These are phyloP conservation scores for Gallinago stenura DNA, from an alignment of 2,797 vertebrate species.

Conservation along the genomic window DNA sequence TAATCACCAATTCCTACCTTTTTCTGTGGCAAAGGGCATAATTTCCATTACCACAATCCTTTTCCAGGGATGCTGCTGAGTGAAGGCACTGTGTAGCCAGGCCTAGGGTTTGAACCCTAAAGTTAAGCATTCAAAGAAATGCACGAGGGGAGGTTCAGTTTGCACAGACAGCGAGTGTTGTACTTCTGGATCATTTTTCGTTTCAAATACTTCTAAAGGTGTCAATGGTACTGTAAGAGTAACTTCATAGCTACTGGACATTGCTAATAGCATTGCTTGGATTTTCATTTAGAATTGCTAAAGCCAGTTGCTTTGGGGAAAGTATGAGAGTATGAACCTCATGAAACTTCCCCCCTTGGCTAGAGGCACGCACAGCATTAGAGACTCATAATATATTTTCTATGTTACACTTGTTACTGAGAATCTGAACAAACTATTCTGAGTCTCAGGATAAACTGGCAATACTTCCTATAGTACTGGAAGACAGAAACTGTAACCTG, in stretches of 20 bases:
- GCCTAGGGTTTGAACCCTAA: not conserved
- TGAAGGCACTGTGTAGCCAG: not conserved
- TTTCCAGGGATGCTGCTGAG: not conserved
- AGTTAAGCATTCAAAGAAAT: fast-evolving
- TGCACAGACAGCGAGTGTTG: not conserved
- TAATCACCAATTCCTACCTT: not conserved
- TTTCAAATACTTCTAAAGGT: not conserved
- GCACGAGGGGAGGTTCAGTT: not conserved
- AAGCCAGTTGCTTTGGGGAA: not conserved
- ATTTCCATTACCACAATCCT: not conserved
- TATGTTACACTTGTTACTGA: not conserved
- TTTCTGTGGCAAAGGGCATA: not conserved
- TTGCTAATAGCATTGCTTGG: not conserved
- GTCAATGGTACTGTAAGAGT: not conserved
- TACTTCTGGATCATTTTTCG: not conserved
- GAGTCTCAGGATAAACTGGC: not conserved
- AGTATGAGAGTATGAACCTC: not conserved
- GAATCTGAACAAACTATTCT: not conserved
- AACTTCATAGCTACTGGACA: not conserved
- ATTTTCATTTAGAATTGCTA: not conserved
- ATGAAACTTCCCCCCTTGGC: not conserved
- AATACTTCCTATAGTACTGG: not conserved
- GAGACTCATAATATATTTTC: not conserved
- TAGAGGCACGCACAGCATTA: not conserved
- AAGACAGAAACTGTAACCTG: not conserved